A percentile compares a stretch with the other conserved stretches of the same genome.
Conservation (phyloP, 2,113 vertebrate species). For the Odocoileus hemionus region DNA sequence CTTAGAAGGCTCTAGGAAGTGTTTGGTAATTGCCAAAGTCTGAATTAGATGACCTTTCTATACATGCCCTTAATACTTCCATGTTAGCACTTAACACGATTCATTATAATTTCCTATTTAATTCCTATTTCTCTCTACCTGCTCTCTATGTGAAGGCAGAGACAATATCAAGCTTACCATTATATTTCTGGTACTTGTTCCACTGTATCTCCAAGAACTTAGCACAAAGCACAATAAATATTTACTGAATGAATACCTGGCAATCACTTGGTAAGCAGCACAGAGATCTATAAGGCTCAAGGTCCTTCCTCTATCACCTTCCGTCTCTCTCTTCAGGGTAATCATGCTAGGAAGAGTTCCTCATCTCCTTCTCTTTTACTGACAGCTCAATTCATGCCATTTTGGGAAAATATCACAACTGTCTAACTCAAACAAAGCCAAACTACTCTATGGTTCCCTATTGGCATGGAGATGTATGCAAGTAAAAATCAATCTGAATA, state of each 20-base stretch:
- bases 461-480: not conserved
- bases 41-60: not conserved
- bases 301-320: not conserved
- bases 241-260: not conserved
- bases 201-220: not conserved
- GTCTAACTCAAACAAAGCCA: conserved; percentile 5
- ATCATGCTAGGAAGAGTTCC: not conserved
- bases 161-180: not conserved
- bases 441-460: not conserved
- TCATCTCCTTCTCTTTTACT: not conserved
- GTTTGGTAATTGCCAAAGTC: not conserved
- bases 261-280: not conserved
- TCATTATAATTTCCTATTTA: not conserved
- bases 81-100: not conserved
- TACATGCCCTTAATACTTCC: not conserved
- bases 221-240: not conserved
- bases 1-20: not conserved
- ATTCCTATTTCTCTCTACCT: not conserved
- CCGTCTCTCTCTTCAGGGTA: not conserved
- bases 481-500: conserved; percentile 22
- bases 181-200: not conserved
- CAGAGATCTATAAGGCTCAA: not conserved
- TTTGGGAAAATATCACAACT: not conserved
- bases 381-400: not conserved
- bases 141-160: not conserved